These are phyloP conservation scores for Alosa alosa DNA, from an alignment of 2,113 vertebrate species.

Conservation along the genomic window DNA sequence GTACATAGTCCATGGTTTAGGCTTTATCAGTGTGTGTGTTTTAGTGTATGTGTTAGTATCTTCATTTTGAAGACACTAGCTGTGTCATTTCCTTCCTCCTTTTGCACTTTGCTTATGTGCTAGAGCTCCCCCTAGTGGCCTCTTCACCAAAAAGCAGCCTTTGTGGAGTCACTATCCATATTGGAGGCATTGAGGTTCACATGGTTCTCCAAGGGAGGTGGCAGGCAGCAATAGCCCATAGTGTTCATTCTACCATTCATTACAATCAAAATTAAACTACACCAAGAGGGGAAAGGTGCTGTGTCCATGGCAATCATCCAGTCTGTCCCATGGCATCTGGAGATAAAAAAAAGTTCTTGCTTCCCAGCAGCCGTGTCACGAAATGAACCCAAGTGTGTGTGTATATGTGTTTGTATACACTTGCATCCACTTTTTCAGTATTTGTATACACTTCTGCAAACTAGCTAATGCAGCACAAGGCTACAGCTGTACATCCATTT, in stretches of 20 bases:
- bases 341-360: not conserved
- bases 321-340: not conserved
- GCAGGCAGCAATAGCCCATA: not conserved
- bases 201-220: not conserved
- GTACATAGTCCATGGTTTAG: not conserved
- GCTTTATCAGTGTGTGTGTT: not conserved
- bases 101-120: not conserved
- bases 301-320: not conserved
- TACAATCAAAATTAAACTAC: not conserved
- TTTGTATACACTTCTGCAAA: not conserved
- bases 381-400: not conserved
- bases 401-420: not conserved
- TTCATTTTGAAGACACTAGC: not conserved
- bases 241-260: not conserved
- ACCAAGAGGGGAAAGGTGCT: not conserved
- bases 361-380: not conserved
- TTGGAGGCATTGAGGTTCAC: constrained; percentile 47
- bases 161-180: not conserved
- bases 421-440: not conserved
- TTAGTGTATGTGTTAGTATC: not conserved
- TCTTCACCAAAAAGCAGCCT: constrained; percentile 4
- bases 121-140: not conserved
- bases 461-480: not conserved
- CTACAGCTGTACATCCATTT: not conserved
- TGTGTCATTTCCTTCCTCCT: not conserved